A percentile compares a stretch with the other conserved stretches of the same genome.
These are phyloP conservation scores for Graptemys geographica DNA, from an alignment of 2,797 vertebrate species.

Conservation along the genomic window DNA sequence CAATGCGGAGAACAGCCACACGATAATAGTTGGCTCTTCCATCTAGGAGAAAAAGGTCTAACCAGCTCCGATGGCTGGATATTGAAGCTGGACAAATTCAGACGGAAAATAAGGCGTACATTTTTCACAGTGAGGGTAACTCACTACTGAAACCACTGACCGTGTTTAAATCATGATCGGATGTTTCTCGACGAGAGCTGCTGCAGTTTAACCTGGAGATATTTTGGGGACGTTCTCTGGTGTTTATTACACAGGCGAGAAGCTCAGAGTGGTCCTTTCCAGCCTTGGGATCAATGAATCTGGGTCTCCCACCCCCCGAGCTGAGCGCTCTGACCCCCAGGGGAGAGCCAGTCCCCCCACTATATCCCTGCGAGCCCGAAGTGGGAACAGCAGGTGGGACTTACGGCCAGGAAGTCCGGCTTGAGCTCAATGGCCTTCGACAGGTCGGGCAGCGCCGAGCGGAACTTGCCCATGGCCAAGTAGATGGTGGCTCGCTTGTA, in stretches of 20 bases:
- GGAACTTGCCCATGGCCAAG: slow-evolving; percentile 90
- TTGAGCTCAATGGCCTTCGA: slow-evolving; percentile 88
- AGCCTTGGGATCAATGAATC: too few relatives aligned
- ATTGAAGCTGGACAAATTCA: not conserved
- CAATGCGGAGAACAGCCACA: too few relatives aligned
- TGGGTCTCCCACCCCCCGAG: too few relatives aligned
- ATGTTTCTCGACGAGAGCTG: not conserved
- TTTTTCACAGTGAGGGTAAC: not conserved
- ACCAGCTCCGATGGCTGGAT: too few relatives aligned
- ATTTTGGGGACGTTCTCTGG: not conserved
- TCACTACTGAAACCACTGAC: not conserved
- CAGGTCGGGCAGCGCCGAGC: slow-evolving; percentile 88
- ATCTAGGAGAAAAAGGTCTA: too few relatives aligned
- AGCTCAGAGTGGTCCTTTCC: too few relatives aligned
- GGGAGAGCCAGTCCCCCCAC: too few relatives aligned
- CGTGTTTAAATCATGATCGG: not conserved
- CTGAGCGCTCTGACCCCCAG: too few relatives aligned
- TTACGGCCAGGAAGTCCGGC: slow-evolving; percentile 88
- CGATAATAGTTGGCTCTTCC: not conserved
- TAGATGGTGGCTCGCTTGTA: slow-evolving; percentile 90
- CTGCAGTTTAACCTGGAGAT: not conserved
- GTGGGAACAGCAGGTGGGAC: slow-evolving; percentile 11
- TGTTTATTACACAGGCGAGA: not conserved
- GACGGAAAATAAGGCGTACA: not conserved
- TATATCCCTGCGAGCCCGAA: not conserved